Conservation (phyloP, 1,140 invertebrate species). For the Micrasema minimum region DNA sequence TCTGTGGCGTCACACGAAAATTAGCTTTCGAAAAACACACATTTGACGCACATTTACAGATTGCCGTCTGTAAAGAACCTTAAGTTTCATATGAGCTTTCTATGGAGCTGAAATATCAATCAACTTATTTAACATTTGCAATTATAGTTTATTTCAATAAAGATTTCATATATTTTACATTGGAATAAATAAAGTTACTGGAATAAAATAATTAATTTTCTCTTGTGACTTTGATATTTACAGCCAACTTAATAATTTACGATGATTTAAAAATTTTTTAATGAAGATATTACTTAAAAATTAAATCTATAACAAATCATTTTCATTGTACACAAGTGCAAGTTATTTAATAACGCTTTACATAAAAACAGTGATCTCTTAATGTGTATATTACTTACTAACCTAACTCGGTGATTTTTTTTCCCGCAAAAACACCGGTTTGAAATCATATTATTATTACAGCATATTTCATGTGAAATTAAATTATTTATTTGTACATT, state of each 20-base stretch:
- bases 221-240: constrained; percentile 34
- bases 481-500: constrained; percentile 23
- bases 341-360: no score
- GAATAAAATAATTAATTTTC: constrained; percentile 18
- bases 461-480: constrained; percentile 4
- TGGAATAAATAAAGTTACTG: constrained; percentile 35
- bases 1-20: no score
- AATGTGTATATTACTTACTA: background rate
- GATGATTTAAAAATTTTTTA: background rate
- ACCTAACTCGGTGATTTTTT: no score
- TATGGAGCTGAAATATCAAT: no score
- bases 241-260: constrained; percentile 23
- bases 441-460: background rate
- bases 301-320: constrained; percentile 1
- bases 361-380: constrained; percentile 7
- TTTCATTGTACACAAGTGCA: constrained; percentile 5
- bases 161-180: constrained; percentile 32
- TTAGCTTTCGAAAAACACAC: no score
- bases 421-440: no score
- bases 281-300: constrained; percentile 12
- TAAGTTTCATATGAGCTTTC: no score
- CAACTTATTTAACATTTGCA: constrained; percentile 27
- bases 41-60: no score
- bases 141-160: constrained; percentile 33
- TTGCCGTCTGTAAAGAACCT: no score